Evolutionary conservation across 2,797 vertebrate genomes (phyloP).

Genomic region (Sebastes melanostomus): DNA sequence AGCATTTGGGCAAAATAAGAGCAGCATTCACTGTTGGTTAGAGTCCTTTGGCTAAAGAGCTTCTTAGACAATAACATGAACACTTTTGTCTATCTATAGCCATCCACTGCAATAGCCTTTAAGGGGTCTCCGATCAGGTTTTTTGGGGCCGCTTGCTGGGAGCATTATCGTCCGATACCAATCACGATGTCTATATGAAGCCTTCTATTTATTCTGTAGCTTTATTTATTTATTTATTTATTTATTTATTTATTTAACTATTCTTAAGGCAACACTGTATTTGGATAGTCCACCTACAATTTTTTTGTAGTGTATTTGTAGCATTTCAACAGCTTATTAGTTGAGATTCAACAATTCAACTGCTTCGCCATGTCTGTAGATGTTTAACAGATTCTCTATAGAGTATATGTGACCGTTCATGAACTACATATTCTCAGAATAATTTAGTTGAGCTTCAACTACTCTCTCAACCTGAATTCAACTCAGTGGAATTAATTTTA

Average conservation of each 20-base stretch:
- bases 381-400: too few relatives aligned
- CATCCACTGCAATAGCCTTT: neutral
- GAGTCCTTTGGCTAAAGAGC: neutral
- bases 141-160: neutral
- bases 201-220: neutral
- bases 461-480: neutral
- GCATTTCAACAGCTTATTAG: neutral
- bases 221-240: neutral
- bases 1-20: neutral
- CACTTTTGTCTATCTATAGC: neutral
- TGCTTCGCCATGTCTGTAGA: too few relatives aligned
- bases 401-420: neutral
- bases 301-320: neutral
- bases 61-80: neutral
- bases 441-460: neutral
- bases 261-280: neutral
- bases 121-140: neutral
- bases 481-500: too few relatives aligned
- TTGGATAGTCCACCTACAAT: neutral
- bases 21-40: neutral
- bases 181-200: neutral
- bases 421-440: neutral
- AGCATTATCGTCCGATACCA: neutral
- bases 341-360: neutral
- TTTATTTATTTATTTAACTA: neutral